Evolutionary conservation across 2,888 invertebrate species (phyloP), one percentile per base, ranked within the genome.

Genomic region (Eustalomyia histrio): DNA sequence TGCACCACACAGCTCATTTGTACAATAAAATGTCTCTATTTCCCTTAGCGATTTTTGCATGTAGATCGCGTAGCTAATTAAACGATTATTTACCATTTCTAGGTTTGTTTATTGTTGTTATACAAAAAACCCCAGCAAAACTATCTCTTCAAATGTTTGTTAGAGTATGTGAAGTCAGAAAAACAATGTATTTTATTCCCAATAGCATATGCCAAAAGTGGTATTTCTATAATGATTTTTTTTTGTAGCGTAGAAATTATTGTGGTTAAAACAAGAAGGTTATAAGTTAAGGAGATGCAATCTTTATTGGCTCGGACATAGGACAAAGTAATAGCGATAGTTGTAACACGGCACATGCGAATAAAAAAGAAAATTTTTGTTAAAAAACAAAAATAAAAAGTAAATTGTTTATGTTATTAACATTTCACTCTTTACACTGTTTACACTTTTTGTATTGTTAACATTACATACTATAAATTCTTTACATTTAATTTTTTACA

Each of bases 31-130:
- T 57, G 33, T 24, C 50, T 65, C 17, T 43, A 80, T 80, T 80
- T 76, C 80, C 80, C 80, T 80, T 68, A 80, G 80, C 79, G 83
- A 79, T 78, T 82, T n/a, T 73, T 83, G 79, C 82, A 83, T 83
- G 82, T 83, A 83, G 82, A 83, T 83, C 82, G 89, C 89, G 89
- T 89, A 89, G 88, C 88, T 89, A 89, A 89, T 89, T 89, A 89
- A 89, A 85, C 85, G 85, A 85, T 87, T 84, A 85, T 85, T 84
- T 83, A 82, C 84, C 84, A 83, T 84, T 83, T 83, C 67, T 68
- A 80, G 82, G 73, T 76, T 63, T 68, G 73, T 68, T 69, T n/a
- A 17, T 61, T 24, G 10, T 35, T 29, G 18, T 24, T 43, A 33
- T 33, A 35, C 61, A 72, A 78, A 61, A 61, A 9, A 17, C 55